These are phyloP conservation scores for Piprites chloris DNA, from an alignment of 2,113 vertebrate species.

Conservation along the genomic window DNA sequence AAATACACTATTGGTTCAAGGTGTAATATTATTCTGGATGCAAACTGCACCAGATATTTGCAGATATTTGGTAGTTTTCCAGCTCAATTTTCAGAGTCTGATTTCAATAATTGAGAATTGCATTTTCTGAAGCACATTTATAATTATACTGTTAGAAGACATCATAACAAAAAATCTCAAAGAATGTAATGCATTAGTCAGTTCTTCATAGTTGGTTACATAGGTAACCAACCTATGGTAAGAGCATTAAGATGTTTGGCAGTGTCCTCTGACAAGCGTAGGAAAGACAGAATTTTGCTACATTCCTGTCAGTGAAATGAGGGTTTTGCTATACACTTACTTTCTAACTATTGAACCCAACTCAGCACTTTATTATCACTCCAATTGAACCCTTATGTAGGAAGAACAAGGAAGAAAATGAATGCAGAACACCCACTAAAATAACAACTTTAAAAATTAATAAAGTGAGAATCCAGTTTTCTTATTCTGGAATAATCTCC, in stretches of 20 bases:
- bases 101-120: neutral
- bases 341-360: neutral
- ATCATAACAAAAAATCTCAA: neutral
- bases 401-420: neutral
- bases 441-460: neutral
- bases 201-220: neutral
- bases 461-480: neutral
- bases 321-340: neutral
- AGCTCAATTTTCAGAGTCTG: neutral
- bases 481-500: neutral
- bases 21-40: neutral
- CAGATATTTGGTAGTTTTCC: neutral
- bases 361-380: neutral
- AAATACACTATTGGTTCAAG: slow-evolving; percentile 36
- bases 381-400: neutral
- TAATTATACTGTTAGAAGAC: neutral
- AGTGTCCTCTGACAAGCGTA: neutral
- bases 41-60: neutral
- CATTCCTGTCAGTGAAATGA: neutral
- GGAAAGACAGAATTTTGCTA: neutral
- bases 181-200: neutral
- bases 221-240: no score
- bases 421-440: neutral
- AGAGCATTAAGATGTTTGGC: neutral
- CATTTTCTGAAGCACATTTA: neutral